Evolutionary conservation across 2,797 vertebrate species (phyloP), one percentile per base, ranked within the genome.

Genomic region (Phrynocephalus vlangalii): DNA sequence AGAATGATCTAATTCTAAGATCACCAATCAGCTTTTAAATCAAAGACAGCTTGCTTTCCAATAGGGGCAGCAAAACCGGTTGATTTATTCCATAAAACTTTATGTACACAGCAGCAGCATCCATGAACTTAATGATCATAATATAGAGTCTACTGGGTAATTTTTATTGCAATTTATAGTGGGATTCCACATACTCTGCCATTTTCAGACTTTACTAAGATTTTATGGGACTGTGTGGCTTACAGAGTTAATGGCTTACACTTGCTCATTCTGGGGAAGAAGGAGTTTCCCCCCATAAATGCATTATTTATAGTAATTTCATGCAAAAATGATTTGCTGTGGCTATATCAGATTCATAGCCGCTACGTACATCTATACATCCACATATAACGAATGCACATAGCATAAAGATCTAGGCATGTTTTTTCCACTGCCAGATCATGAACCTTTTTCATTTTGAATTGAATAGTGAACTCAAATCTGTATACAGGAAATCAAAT

Each of bases 11-110:
- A 85, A 88, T 89, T 91, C 86, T 79, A 85, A 88, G 89, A 3
- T 67, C 88, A 93, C 77, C 94, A 91, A 94, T 94, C 93, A 92
- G 94, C 87, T 94, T 95, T 95, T 96, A 95, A 94, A 95, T 96
- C 94, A 94, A 94, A 85, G 95, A 91, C 91, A 95, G 92, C 92
- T 89, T 92, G 90, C 88, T 95, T 88, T 90, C 91, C 91, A 75
- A 91, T 94, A 92, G 87, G 91, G 91, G 92, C 88, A 92, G 90
- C 60, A 93, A 93, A 95, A 94, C 13, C 48, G 93, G 95, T 97
- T 94, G 8, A 97, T 97, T 96, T 97, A 96, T 97, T 96, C 96
- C 93, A 96, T 97, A 97, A 96, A 97, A 96, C 90, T 97, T 97
- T 96, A 97, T 96, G 96, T 96, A 96, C 94, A 96, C 96, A 95